phyloP scores from a whole-genome alignment of 2,113 vertebrate species.

The Dicrurus megarhynchus region DNA sequence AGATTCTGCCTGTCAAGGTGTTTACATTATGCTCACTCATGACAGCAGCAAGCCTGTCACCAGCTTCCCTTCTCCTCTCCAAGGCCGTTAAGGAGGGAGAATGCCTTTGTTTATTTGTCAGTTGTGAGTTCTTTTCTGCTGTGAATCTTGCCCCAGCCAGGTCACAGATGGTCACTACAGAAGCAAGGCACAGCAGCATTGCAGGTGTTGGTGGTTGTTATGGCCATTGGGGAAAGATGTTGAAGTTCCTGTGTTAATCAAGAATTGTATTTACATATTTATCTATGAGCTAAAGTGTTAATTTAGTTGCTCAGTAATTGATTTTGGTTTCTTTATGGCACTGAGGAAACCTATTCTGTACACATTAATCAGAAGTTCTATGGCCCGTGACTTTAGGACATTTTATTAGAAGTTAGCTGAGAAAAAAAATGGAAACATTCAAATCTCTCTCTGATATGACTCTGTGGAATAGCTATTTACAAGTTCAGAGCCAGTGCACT shows the following conservation, averaged over 20 bases:
- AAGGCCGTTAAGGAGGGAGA: not conserved
- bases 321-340: not conserved
- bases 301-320: not conserved
- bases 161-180: not conserved
- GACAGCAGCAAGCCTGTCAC: not conserved
- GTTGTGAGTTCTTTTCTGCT: not conserved
- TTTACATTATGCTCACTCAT: slow-evolving; percentile 32
- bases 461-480: not conserved
- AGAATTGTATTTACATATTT: not conserved
- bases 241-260: not conserved
- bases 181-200: rapidly evolving
- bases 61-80: not conserved
- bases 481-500: not conserved
- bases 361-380: not conserved
- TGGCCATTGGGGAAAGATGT: not conserved
- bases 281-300: not conserved
- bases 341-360: not conserved
- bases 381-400: not conserved
- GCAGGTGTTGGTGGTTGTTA: not conserved
- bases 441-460: not conserved
- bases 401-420: not conserved
- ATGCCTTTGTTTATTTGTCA: not conserved
- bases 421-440: not conserved
- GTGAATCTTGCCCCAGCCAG: not conserved
- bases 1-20: slow-evolving; percentile 9